Conservation (phyloP, 2,113 vertebrate species). For the Brachyhypopomus occidentalis region DNA sequence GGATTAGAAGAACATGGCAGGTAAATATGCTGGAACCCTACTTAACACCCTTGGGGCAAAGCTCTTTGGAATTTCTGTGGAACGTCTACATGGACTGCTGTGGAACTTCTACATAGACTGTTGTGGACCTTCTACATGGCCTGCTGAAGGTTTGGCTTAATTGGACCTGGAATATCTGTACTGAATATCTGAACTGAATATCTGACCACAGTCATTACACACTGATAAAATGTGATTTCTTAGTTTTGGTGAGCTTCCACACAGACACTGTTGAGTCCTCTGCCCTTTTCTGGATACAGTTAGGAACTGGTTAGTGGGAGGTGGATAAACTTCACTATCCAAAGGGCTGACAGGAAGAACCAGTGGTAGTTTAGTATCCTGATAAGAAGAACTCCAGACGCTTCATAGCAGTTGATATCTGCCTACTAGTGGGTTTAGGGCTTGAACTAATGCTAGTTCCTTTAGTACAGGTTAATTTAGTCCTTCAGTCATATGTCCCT, state of each 20-base stretch:
- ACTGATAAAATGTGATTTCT: no score
- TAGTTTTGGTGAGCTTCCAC: not conserved
- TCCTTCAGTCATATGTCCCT: not conserved
- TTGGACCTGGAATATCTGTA: not conserved
- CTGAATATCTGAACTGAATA: no score
- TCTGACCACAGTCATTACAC: not conserved
- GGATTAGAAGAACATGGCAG: no score
- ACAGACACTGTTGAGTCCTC: not conserved
- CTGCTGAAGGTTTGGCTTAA: not conserved
- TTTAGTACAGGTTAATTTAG: not conserved
- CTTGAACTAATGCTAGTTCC: not conserved
- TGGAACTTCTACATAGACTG: not conserved
- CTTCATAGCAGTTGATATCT: not conserved
- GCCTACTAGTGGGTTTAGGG: slow-evolving; percentile 8
- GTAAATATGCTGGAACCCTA: no score
- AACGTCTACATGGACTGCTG: not conserved
- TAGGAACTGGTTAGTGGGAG: not conserved
- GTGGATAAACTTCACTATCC: not conserved
- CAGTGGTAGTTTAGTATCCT: not conserved
- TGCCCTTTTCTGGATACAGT: not conserved
- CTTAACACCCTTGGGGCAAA: no score
- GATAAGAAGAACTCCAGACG: not conserved
- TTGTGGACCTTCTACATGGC: not conserved
- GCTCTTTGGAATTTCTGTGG: not conserved
- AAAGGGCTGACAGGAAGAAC: not conserved